Evolutionary conservation across 2,797 vertebrate species (phyloP).

Genomic region (Xiphophorus birchmanni): DNA sequence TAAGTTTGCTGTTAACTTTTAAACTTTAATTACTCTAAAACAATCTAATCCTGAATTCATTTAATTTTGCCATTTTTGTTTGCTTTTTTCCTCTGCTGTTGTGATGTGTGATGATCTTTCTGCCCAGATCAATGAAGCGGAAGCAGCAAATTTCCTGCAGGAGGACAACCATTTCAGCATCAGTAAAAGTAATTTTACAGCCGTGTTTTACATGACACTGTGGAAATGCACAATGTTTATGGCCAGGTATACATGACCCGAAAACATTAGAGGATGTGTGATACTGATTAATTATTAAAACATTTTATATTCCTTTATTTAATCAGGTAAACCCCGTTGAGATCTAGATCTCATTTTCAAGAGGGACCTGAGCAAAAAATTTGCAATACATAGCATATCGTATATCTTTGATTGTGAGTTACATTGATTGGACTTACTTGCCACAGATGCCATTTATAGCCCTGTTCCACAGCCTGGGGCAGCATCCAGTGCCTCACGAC

Average conservation of each 20-base stretch:
- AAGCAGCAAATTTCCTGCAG: not conserved
- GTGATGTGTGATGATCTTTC: not conserved
- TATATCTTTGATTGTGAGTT: not conserved
- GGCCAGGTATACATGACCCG: not conserved
- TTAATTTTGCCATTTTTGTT: not conserved
- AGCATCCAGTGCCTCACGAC: constrained; percentile 20
- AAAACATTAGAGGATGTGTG: not conserved
- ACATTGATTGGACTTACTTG: not conserved
- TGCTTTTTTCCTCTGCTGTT: not conserved
- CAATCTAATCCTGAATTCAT: not conserved
- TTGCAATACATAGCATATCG: too few relatives aligned
- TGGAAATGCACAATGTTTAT: not conserved
- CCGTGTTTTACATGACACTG: not conserved
- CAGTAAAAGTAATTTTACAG: not conserved
- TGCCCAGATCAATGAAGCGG: not conserved
- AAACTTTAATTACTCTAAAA: not conserved
- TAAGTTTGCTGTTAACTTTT: not conserved
- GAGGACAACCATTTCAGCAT: not conserved
- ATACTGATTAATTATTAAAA: not conserved
- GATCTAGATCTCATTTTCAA: too few relatives aligned
- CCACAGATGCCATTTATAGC: not conserved
- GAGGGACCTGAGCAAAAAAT: too few relatives aligned
- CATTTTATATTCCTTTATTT: too few relatives aligned
- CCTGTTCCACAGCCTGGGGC: constrained; percentile 9
- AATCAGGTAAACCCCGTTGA: too few relatives aligned